Evolutionary conservation across 1,140 invertebrate genomes (phyloP).

Genomic region (Drosophila jambulina): DNA sequence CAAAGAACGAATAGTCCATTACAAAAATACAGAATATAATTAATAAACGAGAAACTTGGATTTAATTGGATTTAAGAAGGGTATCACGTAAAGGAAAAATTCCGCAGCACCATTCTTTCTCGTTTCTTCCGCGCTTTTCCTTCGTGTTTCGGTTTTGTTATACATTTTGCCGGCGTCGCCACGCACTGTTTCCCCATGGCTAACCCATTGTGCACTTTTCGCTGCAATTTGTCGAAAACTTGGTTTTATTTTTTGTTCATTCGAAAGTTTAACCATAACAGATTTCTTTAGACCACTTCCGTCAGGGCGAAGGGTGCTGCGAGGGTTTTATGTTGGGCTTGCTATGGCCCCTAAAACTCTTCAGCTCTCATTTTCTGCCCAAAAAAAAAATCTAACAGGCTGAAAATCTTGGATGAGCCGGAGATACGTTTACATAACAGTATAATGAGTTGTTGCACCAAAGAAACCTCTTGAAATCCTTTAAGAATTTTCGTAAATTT

Average conservation of each 20-base stretch:
- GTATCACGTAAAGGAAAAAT: conserved; percentile 15
- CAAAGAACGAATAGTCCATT: neutral
- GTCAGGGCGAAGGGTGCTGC: neutral
- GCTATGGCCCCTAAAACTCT: conserved; percentile 23
- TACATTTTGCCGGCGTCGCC: conserved; percentile 58
- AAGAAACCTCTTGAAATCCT: neutral
- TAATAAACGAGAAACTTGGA: neutral
- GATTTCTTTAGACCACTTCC: conserved; percentile 63
- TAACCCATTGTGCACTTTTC: conserved; percentile 74
- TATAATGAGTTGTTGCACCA: neutral
- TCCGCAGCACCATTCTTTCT: conserved; percentile 3
- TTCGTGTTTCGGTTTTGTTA: conserved; percentile 38
- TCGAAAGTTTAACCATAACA: conserved; percentile 77
- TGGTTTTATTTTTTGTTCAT: conserved; percentile 21
- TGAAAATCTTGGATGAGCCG: neutral
- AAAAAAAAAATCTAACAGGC: conserved; percentile 24
- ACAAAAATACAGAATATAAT: neutral
- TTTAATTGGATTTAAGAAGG: conserved; percentile 20
- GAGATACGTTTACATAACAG: conserved; percentile 6
- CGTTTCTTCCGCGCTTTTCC: neutral
- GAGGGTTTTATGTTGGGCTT: conserved; percentile 15
- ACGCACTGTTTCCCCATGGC: conserved; percentile 72
- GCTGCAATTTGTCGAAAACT: conserved; percentile 79
- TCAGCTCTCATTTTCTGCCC: conserved; percentile 25
- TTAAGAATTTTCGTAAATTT: neutral